Base-by-base conservation (phyloP, 2,113 vertebrate species). In the human (Homo sapiens) region DNA sequence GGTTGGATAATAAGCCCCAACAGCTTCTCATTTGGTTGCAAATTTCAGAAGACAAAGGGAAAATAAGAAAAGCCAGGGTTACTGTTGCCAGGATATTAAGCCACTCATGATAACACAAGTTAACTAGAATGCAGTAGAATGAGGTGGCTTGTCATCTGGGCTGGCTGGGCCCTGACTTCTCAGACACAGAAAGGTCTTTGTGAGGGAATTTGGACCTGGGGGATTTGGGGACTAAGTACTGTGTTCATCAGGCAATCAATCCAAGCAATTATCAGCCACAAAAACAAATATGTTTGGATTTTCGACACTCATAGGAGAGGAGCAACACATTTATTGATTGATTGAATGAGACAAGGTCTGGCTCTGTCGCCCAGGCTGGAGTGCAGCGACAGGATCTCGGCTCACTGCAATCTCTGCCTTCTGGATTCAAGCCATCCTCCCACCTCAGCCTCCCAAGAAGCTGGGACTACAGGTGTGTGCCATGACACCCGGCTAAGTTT, bases 1-100 rank as follows among this genome's bases (percentile, higher is more conserved):
- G 13, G 81, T 90, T 57, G 25, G 55, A 22, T 90, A 81, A 94
- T 66, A 50, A 96, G 38, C 66, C 72, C 85, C 93, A 85, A 89
- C 43, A 3, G 3, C 35, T 95, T 94, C 57, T 94, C 32, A 66
- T 92, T 93, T 90, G 75, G 30, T 79, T 92, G 76, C 81, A 97
- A 94, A 94, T 94, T 97, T 85, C 72, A 81, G 57, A 83, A 94
- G 23, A 50, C 66, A 85, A 55, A 38, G 43, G 45, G 23, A 45
- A 95, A 92, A 88, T 90, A 52, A 76, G 61, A 91, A 94, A 96
- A 38, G 17, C 13, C 9, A 57, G 40, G n/a, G 76, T n/a, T 76
- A 72, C 25, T 59, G 76, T 76, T 95, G 93, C 93, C 82, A 78
- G 64, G n/a, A 57, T 90, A 61, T 89, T 85, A 96, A 94, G n/a